phyloP scores from a whole-genome alignment of 2,797 vertebrate species.

The Iguana delicatissima region DNA sequence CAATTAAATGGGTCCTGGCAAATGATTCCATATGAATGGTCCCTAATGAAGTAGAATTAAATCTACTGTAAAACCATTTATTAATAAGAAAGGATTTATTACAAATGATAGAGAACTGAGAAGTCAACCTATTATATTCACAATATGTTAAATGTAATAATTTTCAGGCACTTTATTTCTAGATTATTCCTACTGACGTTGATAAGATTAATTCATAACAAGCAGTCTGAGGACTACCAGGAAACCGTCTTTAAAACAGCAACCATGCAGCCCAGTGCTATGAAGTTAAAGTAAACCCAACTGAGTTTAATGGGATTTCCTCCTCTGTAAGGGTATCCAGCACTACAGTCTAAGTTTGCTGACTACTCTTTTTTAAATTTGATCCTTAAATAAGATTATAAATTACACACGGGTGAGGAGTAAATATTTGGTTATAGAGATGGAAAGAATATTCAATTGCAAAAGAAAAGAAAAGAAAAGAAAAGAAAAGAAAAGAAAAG shows the following conservation, averaged over 20 bases:
- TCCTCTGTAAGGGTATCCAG: not conserved
- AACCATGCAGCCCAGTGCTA: not conserved
- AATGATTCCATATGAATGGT: not conserved
- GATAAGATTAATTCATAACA: not conserved
- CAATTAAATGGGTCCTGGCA: not conserved
- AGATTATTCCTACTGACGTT: not conserved
- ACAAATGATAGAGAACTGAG: not conserved
- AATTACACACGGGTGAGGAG: no score
- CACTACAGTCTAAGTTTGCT: not conserved
- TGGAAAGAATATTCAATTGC: no score
- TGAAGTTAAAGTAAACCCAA: not conserved
- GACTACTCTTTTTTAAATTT: not conserved
- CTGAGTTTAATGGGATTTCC: not conserved
- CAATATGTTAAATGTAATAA: not conserved
- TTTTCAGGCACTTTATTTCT: conserved; percentile 2
- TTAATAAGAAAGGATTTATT: not conserved
- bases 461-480: no score
- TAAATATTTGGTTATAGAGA: not conserved
- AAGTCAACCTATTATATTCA: not conserved
- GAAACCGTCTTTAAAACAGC: not conserved
- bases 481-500: no score
- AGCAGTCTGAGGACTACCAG: not conserved
- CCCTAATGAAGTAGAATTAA: not conserved
- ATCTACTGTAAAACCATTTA: not conserved
- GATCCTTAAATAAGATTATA: not conserved